Evolutionary conservation across 2,113 vertebrate genomes (phyloP).

Genomic region (Oceanites oceanicus): DNA sequence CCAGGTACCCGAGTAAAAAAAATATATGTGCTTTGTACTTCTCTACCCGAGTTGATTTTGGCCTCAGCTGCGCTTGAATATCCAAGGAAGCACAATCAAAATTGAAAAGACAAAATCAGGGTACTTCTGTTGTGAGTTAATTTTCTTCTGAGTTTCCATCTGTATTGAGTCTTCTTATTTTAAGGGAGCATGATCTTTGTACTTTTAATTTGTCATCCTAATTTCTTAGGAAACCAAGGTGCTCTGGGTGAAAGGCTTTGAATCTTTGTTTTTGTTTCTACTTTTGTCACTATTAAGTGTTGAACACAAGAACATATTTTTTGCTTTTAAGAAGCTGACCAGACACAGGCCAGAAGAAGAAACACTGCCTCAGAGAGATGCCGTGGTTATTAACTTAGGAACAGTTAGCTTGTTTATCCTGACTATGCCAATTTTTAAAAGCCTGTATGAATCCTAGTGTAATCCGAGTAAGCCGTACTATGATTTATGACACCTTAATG

Average conservation of each 20-base stretch:
- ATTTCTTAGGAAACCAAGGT: background rate
- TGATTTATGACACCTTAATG: constrained; percentile 68
- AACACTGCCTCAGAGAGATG: background rate
- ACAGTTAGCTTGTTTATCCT: constrained; percentile 36
- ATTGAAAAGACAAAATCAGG: background rate
- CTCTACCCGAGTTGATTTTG: background rate
- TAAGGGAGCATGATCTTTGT: background rate
- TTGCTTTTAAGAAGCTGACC: background rate
- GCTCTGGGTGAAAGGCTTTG: background rate
- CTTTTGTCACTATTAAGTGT: background rate
- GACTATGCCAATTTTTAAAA: constrained; percentile 53
- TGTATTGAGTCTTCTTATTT: background rate
- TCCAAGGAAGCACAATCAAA: background rate
- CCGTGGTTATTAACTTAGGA: background rate
- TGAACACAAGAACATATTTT: background rate
- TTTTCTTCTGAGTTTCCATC: background rate
- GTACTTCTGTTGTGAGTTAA: background rate
- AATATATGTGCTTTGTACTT: background rate
- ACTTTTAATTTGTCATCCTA: background rate
- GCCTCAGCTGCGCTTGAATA: background rate
- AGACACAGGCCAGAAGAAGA: background rate
- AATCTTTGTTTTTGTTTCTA: background rate
- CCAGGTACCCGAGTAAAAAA: background rate
- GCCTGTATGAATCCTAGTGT: constrained; percentile 40
- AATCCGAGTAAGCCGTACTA: constrained; percentile 40